Conservation (phyloP, 1,140 invertebrate genomes). For the Leptinotarsa texana region DNA sequence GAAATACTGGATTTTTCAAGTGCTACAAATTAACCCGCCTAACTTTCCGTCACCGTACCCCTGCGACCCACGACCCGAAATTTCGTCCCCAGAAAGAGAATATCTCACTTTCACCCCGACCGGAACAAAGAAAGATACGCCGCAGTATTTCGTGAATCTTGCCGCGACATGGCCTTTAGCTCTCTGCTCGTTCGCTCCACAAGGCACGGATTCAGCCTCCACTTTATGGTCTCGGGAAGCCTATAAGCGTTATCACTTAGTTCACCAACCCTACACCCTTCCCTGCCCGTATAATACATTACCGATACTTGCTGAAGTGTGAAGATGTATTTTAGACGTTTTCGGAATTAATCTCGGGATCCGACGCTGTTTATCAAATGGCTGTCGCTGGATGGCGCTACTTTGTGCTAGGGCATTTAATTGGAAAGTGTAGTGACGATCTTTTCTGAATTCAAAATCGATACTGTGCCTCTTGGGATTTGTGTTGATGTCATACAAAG, state of each 20-base stretch:
- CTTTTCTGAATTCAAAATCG: conserved; percentile 11
- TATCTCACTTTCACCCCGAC: conserved; percentile 47
- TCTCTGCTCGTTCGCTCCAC: conserved; percentile 39
- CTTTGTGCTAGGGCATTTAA: conserved; percentile 20
- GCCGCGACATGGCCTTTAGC: conserved; percentile 37
- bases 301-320: conserved; percentile 46
- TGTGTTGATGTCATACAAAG: no score
- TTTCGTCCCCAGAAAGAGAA: conserved; percentile 37
- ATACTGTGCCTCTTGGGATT: neutral
- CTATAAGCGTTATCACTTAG: conserved; percentile 46
- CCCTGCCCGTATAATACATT: conserved; percentile 41
- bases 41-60: no score
- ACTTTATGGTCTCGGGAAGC: conserved; percentile 48
- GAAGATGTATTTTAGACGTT: conserved; percentile 47
- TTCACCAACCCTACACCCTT: conserved; percentile 20
- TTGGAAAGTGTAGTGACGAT: conserved; percentile 25
- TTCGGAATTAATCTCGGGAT: conserved; percentile 32
- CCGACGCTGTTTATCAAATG: conserved; percentile 30
- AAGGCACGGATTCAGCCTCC: conserved; percentile 41
- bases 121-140: conserved; percentile 47
- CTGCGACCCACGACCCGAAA: neutral
- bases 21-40: no score
- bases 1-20: no score
- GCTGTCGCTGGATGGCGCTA: conserved; percentile 13
- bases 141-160: conserved; percentile 47